Percentiles rank a stretch among this genome's conserved stretches.
Conservation (phyloP, 2,797 vertebrate species). For the Pachyuromys duprasi region DNA sequence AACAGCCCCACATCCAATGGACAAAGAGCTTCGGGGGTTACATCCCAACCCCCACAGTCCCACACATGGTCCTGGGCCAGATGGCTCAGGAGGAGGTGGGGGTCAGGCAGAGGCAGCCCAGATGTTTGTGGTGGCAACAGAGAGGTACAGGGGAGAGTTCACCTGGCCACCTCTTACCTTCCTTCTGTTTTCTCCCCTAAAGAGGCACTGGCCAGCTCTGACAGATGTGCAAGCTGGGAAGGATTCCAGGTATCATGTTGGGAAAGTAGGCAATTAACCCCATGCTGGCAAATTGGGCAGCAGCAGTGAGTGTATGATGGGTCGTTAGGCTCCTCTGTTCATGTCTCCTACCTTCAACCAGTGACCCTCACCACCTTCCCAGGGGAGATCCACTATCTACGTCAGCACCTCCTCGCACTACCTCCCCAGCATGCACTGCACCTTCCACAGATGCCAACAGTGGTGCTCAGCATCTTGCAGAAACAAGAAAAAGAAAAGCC, state of each 20-base stretch:
- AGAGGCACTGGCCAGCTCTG: not conserved
- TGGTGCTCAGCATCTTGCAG: not conserved
- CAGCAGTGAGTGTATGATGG: not conserved
- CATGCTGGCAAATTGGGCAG: constrained; percentile 22
- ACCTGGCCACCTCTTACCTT: not conserved
- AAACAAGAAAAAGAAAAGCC: not conserved
- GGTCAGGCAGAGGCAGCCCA: not conserved
- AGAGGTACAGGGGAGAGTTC: constrained; percentile 27
- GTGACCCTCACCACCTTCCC: not conserved
- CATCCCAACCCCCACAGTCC: not conserved
- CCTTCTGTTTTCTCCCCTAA: not conserved
- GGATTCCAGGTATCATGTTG: constrained; percentile 33
- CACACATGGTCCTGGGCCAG: constrained; percentile 69
- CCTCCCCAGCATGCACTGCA: not conserved
- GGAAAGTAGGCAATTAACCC: constrained; percentile 63
- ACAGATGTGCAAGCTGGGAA: constrained; percentile 78
- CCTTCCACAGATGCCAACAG: not conserved
- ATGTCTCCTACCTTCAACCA: not conserved
- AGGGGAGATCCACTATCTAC: no score
- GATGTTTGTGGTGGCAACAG: constrained; percentile 39
- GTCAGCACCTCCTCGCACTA: not conserved
- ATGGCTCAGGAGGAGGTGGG: not conserved
- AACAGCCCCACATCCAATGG: constrained; percentile 33
- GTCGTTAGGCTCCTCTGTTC: not conserved
- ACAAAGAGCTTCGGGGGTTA: constrained; percentile 4